Evolutionary conservation across 1,140 invertebrate species (phyloP).

Genomic region (Antheraea pernyi): DNA sequence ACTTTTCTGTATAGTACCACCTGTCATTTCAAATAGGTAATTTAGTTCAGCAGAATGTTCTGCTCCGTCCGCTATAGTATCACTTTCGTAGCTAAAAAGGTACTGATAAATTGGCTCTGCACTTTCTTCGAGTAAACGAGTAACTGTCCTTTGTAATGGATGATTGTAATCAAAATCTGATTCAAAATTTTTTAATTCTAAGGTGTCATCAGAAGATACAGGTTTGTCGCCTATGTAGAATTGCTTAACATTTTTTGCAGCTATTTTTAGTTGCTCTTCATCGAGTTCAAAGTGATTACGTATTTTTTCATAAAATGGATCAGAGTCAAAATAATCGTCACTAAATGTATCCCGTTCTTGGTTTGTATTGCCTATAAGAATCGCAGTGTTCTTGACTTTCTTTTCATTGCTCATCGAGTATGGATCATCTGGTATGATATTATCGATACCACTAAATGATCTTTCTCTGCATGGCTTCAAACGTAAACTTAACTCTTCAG

Average conservation of each 20-base stretch:
- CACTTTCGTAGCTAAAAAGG: slow-evolving; percentile 53
- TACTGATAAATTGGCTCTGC: slow-evolving; percentile 58
- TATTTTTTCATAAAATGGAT: slow-evolving; percentile 57
- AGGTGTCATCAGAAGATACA: slow-evolving; percentile 36
- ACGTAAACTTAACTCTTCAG: slow-evolving; percentile 42
- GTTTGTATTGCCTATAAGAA: slow-evolving; percentile 61
- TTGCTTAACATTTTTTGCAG: slow-evolving; percentile 44
- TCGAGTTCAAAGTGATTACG: slow-evolving; percentile 57
- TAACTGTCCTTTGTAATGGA: slow-evolving; percentile 51
- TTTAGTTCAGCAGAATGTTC: slow-evolving; percentile 49
- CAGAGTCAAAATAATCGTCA: slow-evolving; percentile 46
- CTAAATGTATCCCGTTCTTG: slow-evolving; percentile 39
- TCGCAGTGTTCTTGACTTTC: slow-evolving; percentile 56
- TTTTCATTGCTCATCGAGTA: slow-evolving; percentile 48
- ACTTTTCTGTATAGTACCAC: slow-evolving; percentile 19
- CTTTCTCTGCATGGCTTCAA: slow-evolving; percentile 60
- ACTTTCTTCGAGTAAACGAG: slow-evolving; percentile 50
- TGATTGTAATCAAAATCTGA: slow-evolving; percentile 60
- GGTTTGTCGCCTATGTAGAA: slow-evolving; percentile 64
- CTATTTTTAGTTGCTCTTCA: slow-evolving; percentile 37
- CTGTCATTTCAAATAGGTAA: slow-evolving; percentile 51
- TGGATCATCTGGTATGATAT: slow-evolving; percentile 58
- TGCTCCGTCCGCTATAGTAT: slow-evolving; percentile 31
- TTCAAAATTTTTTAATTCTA: slow-evolving; percentile 49
- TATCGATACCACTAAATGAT: slow-evolving; percentile 62